phyloP scores from a whole-genome alignment of 2,888 invertebrate genomes.

The Synanthedon formicaeformis region DNA sequence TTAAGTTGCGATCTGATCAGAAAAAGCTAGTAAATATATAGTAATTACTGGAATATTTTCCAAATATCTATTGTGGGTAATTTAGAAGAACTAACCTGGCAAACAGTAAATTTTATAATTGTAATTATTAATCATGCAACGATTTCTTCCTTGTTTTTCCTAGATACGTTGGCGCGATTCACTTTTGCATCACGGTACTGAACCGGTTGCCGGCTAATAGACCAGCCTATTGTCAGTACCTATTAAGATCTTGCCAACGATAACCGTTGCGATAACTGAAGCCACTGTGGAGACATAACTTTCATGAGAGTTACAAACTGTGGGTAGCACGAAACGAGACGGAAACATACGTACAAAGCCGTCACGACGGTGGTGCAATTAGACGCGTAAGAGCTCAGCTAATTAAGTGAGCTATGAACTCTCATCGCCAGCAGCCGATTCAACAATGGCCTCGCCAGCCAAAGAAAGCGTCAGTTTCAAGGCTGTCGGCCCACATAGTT shows the following conservation, averaged over 20 bases:
- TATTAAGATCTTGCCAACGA: slow-evolving; percentile 28
- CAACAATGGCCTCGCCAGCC: slow-evolving; percentile 9
- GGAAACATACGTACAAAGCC: slow-evolving; percentile 10
- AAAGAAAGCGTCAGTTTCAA: slow-evolving; percentile 28
- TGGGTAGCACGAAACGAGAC: slow-evolving; percentile 1
- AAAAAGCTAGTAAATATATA: too few relatives aligned
- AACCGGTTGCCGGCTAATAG: slow-evolving; percentile 25
- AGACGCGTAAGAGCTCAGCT: slow-evolving; percentile 9
- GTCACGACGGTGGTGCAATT: slow-evolving; percentile 9
- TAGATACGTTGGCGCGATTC: background rate
- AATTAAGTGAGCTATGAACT: slow-evolving; percentile 12
- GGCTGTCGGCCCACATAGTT: slow-evolving; percentile 22
- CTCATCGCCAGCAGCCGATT: slow-evolving; percentile 9
- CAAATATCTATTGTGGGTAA: too few relatives aligned
- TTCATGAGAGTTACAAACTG: slow-evolving; percentile 6
- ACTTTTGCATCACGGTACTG: slow-evolving; percentile 17
- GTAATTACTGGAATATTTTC: too few relatives aligned
- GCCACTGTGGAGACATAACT: slow-evolving; percentile 16
- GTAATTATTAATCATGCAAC: too few relatives aligned
- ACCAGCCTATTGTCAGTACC: slow-evolving; percentile 27
- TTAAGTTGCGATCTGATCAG: too few relatives aligned
- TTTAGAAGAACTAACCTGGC: too few relatives aligned
- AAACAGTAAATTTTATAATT: too few relatives aligned
- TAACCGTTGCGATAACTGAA: slow-evolving; percentile 15
- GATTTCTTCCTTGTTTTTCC: background rate